These are phyloP conservation scores for Sebastes oblongus DNA, from an alignment of 2,797 vertebrate genomes.

Conservation along the genomic window DNA sequence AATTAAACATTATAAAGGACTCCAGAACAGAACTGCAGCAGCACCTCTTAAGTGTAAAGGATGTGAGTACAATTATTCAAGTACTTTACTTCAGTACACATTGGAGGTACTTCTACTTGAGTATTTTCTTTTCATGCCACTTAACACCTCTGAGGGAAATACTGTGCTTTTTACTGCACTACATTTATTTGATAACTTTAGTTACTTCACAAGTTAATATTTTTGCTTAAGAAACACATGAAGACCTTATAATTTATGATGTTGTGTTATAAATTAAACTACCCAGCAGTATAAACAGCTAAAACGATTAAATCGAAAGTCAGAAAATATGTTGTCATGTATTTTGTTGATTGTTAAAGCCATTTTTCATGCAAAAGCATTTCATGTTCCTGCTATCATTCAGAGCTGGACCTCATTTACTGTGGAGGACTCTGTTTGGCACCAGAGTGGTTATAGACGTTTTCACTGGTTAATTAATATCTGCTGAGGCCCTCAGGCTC, in stretches of 20 bases:
- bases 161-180: rapidly evolving
- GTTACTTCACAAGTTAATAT: background rate
- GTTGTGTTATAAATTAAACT: background rate
- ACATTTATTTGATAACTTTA: background rate
- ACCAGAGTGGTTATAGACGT: background rate
- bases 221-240: background rate
- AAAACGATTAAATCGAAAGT: background rate
- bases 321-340: background rate
- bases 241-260: background rate
- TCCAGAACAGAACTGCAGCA: background rate
- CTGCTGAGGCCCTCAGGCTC: background rate
- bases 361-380: no score
- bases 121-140: background rate
- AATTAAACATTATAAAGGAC: background rate
- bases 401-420: background rate
- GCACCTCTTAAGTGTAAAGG: background rate
- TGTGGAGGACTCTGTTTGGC: background rate
- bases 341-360: background rate
- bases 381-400: background rate
- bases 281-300: background rate
- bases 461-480: constrained; percentile 15
- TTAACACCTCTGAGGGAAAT: background rate
- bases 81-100: background rate
- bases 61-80: background rate
- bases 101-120: no score